These are phyloP conservation scores for Sinohyriopsis cumingii DNA, from an alignment of 2,888 invertebrate genomes.

Conservation along the genomic window DNA sequence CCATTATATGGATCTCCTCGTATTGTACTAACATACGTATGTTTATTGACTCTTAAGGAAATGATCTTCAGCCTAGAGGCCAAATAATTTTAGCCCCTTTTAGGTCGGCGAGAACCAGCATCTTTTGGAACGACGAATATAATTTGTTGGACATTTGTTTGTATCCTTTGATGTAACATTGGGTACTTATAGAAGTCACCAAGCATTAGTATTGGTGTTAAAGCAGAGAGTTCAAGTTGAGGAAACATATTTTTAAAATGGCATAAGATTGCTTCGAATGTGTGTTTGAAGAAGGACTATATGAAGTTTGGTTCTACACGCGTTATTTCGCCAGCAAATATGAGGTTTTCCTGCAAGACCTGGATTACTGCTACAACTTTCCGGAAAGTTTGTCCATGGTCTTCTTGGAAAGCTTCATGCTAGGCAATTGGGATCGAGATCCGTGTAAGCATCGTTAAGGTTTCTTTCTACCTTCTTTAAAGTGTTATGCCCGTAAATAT, in stretches of 20 bases:
- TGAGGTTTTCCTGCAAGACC: not conserved
- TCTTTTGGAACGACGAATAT: conserved; percentile 26
- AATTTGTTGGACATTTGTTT: conserved; percentile 9
- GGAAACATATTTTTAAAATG: conserved; percentile 11
- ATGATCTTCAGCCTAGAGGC: conserved; percentile 19
- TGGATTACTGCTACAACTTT: not conserved
- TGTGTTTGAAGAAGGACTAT: conserved; percentile 8
- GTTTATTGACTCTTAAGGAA: conserved; percentile 15
- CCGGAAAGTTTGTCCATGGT: not conserved
- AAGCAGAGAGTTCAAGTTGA: conserved; percentile 6
- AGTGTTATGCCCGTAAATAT: no score
- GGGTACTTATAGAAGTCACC: conserved; percentile 29
- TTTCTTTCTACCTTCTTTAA: no score
- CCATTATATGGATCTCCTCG: conserved; percentile 4
- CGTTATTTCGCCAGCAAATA: not conserved
- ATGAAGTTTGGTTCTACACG: conserved; percentile 5
- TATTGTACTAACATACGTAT: conserved; percentile 20
- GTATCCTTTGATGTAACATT: conserved; percentile 16
- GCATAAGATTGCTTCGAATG: conserved; percentile 4
- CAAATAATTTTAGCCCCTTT: conserved; percentile 31
- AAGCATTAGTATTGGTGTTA: conserved; percentile 21
- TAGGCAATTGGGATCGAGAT: not conserved
- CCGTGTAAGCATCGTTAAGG: not conserved
- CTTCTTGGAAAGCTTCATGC: not conserved
- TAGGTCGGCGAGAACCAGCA: conserved; percentile 21